These are phyloP conservation scores for Venustoraphidia nigricollis DNA, from an alignment of 2,888 invertebrate genomes.

Conservation along the genomic window DNA sequence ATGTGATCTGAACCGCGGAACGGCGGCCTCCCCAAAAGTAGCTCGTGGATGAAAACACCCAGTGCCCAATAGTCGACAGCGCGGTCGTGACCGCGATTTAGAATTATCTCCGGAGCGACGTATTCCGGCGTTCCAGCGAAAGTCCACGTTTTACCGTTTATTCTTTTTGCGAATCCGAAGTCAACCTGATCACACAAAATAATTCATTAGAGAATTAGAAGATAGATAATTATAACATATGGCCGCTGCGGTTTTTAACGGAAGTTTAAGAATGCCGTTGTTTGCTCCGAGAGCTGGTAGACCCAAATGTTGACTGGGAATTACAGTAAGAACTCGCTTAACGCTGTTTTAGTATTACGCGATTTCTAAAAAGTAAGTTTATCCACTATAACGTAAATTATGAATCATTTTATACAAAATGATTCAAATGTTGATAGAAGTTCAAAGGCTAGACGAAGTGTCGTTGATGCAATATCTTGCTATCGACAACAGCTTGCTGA, in stretches of 20 bases:
- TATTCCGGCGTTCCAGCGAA: slow-evolving; percentile 93
- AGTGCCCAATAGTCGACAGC: slow-evolving; percentile 92
- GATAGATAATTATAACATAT: background rate
- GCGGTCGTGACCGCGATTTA: slow-evolving; percentile 69
- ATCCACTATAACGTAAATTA: too few relatives aligned
- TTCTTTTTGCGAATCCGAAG: slow-evolving; percentile 84
- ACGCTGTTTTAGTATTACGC: too few relatives aligned
- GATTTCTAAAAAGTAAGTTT: too few relatives aligned
- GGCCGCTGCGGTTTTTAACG: background rate
- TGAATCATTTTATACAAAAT: too few relatives aligned
- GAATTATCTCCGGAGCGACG: slow-evolving; percentile 79
- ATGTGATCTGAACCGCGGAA: slow-evolving; percentile 84
- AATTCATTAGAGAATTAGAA: too few relatives aligned
- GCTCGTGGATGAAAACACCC: slow-evolving; percentile 75
- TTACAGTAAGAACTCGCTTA: too few relatives aligned
- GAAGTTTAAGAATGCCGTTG: background rate
- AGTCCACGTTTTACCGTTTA: slow-evolving; percentile 78
- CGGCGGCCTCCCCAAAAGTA: slow-evolving; percentile 77
- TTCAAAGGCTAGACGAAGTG: too few relatives aligned
- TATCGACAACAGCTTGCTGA: too few relatives aligned
- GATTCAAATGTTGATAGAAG: too few relatives aligned
- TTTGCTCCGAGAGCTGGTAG: too few relatives aligned
- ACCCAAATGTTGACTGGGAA: too few relatives aligned
- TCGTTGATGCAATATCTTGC: too few relatives aligned
- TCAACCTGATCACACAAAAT: slow-evolving; percentile 46